Base-by-base conservation (phyloP, 2,888 invertebrate genomes). In the Drepanosiphum platanoidis region DNA sequence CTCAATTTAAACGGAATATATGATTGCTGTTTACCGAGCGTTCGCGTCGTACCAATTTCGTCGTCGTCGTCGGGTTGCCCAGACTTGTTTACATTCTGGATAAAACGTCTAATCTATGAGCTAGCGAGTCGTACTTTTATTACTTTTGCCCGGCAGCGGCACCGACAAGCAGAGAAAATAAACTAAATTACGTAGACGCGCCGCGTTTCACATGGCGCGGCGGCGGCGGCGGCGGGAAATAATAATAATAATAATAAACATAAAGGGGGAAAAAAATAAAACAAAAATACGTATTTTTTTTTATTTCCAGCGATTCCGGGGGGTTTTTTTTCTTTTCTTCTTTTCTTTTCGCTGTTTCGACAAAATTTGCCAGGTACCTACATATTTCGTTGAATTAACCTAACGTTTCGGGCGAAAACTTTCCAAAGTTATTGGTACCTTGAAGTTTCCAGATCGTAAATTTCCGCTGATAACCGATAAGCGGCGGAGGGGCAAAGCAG, bases 1-100 rank as follows among this genome's bases (percentile, higher is more conserved):
- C 52, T 77, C 84, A 46, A 84, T 84, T 84, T 77, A 15, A 58
- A 84, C 77, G 58, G 84, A 84, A 84, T 84, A 77, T 68, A 84
- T 68, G 84, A 77, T 84, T 84, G 84, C 84, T 77, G 77, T 84
- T 84, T 84, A 70, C 77, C 39, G 15, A 75, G 30, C 66, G 36
- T 32, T 72, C n/a, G 64, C 75, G 18, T 66, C 75, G 22, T 15
- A 39, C 83, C 39, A 42, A 72, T 61, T 61, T 81, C 36, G 22
- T 39, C 22, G 42, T 64, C 42, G 39, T 81, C 36, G 22, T 39
- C 22, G 42, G 39, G 36, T 30, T 30, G 9, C 13, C n/a, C 58
- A 64, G 61, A 61, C 61, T 64, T 82, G 72, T 82, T 83, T 74
- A 34, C 74, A 46, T 46, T 34, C 22, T 42, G 64, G n/a, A 74